A percentile compares a stretch with the other conserved stretches of the same genome.
Evolutionary conservation across 2,797 vertebrate species (phyloP).

Genomic region (Sylvia borin): DNA sequence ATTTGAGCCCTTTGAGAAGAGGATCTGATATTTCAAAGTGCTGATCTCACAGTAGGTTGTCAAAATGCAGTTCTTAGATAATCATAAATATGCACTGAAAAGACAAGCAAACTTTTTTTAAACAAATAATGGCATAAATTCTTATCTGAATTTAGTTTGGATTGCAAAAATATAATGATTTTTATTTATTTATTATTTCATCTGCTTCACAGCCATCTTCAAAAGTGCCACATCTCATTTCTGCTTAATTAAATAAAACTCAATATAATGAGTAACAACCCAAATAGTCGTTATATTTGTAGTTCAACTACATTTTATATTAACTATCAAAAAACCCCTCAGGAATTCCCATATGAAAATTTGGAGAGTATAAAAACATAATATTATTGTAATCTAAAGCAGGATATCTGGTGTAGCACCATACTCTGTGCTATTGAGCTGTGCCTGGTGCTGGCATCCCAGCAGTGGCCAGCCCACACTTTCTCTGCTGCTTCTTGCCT

Average conservation of each 20-base stretch:
- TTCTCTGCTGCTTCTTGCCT: background rate
- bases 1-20: fast-evolving
- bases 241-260: background rate
- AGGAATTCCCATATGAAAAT: background rate
- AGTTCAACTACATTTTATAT: background rate
- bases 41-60: background rate
- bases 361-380: background rate
- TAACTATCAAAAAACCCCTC: fast-evolving
- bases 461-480: background rate
- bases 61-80: background rate
- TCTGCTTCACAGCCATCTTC: background rate
- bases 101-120: background rate
- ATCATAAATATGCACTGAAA: background rate
- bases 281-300: background rate
- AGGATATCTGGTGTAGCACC: background rate
- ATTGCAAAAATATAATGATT: background rate
- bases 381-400: background rate
- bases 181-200: background rate
- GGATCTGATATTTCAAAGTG: background rate
- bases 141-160: background rate
- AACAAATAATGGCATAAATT: background rate
- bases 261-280: background rate
- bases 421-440: background rate
- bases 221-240: background rate
- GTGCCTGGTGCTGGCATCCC: background rate